phyloP scores from a whole-genome alignment of 2,888 invertebrate species.

The Sarcophaga caerulescens region DNA sequence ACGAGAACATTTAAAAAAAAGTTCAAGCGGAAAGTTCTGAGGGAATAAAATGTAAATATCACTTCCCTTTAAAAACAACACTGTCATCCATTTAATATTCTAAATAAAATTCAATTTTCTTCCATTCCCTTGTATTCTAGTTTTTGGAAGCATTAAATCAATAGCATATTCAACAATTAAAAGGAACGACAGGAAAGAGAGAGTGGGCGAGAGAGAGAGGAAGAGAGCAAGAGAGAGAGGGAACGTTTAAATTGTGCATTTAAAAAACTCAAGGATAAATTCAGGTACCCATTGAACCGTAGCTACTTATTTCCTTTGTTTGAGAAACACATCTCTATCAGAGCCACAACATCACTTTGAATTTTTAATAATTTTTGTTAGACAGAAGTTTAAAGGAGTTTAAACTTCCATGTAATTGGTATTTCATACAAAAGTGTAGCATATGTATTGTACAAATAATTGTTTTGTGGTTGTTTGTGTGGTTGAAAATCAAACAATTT shows the following conservation, averaged over 20 bases:
- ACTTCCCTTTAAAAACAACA: neutral
- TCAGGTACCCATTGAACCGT: neutral
- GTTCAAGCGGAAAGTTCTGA: neutral
- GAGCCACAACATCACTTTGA: neutral
- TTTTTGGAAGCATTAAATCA: neutral
- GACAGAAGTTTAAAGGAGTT: neutral
- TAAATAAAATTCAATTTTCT: neutral
- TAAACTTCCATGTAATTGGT: neutral
- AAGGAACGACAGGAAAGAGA: neutral
- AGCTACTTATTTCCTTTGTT: neutral
- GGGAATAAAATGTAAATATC: neutral
- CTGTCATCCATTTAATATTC: neutral
- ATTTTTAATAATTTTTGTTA: too few species aligned
- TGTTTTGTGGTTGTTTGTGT: too few species aligned
- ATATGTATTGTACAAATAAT: neutral
- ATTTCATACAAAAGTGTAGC: too few species aligned
- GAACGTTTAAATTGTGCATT: too few species aligned
- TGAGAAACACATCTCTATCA: too few species aligned
- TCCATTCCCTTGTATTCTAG: too few species aligned
- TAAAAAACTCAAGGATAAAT: too few species aligned
- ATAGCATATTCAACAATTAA: neutral
- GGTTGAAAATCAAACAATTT: too few species aligned
- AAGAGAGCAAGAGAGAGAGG: too few species aligned
- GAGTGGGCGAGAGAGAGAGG: too few species aligned
- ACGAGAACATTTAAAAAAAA: neutral